Percentiles rank a stretch among this genome's conserved stretches.
Conservation (phyloP, 2,797 vertebrate species). For the Enteromius viviparus region DNA sequence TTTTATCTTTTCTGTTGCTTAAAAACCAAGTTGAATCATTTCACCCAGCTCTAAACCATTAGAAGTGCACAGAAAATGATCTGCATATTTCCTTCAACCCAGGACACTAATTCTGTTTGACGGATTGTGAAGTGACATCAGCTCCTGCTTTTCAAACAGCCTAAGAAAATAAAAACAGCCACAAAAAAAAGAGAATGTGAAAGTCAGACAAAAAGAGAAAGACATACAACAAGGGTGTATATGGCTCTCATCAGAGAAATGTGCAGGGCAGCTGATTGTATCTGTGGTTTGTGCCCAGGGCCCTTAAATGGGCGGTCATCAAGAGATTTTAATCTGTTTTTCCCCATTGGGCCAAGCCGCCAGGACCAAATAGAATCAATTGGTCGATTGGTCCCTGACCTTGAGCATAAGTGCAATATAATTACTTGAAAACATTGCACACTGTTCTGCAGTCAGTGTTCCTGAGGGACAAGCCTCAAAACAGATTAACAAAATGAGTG, state of each 20-base stretch:
- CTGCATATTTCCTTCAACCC: slow-evolving; percentile 26
- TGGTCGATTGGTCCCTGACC: slow-evolving; percentile 74
- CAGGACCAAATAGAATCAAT: slow-evolving; percentile 69
- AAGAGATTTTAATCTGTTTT: slow-evolving; percentile 75
- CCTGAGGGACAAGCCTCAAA: slow-evolving; percentile 19
- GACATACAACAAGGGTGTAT: slow-evolving; percentile 59
- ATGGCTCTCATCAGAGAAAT: slow-evolving; percentile 61
- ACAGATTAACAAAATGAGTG: slow-evolving; percentile 15
- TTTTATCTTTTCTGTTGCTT: slow-evolving; percentile 20
- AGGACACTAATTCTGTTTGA: slow-evolving; percentile 50
- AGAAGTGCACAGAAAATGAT: slow-evolving; percentile 43
- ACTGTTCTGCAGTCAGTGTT: slow-evolving; percentile 36
- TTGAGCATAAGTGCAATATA: slow-evolving; percentile 73
- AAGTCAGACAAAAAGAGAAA: slow-evolving; percentile 37
- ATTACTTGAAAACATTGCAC: slow-evolving; percentile 63
- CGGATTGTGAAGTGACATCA: slow-evolving; percentile 54
- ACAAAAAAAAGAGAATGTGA: neutral
- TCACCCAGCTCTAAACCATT: neutral
- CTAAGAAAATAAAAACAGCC: neutral
- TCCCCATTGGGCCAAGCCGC: slow-evolving; percentile 66
- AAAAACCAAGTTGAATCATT: slow-evolving; percentile 23
- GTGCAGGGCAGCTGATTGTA: slow-evolving; percentile 69
- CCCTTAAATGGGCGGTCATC: slow-evolving; percentile 65
- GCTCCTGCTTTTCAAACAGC: slow-evolving; percentile 43
- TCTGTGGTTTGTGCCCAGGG: slow-evolving; percentile 62